A percentile compares a stretch with the other conserved stretches of the same genome.
phyloP scores from a whole-genome alignment of 2,113 vertebrate species.

The Toxotes chatareus region DNA sequence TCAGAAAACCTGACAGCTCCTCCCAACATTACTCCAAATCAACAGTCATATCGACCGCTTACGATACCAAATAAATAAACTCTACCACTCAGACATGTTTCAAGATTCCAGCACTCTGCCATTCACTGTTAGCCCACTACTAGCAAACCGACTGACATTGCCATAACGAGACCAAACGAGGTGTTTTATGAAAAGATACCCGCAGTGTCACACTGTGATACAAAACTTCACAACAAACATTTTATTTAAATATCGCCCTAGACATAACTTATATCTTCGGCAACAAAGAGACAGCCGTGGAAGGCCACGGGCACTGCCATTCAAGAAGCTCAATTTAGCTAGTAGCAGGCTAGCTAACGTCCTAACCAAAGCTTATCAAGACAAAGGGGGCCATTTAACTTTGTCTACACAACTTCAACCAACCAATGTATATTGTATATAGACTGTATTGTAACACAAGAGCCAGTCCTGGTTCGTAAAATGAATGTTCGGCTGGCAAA shows the following conservation, averaged over 20 bases:
- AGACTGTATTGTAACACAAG: fast-evolving
- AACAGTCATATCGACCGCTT: neutral
- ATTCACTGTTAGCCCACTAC: slow-evolving; percentile 26
- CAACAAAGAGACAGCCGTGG: slow-evolving; percentile 63
- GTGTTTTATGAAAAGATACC: neutral
- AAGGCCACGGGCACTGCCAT: slow-evolving; percentile 58
- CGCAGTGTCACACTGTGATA: fast-evolving
- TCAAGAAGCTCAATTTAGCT: slow-evolving; percentile 16
- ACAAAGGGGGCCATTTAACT: neutral
- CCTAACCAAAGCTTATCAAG: neutral
- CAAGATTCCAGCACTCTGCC: neutral
- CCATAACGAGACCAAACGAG: neutral
- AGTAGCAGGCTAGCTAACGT: slow-evolving; percentile 49
- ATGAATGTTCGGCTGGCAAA: neutral
- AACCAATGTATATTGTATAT: fast-evolving
- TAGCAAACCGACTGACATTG: neutral
- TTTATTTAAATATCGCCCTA: neutral
- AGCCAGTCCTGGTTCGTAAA: neutral
- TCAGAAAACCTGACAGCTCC: neutral
- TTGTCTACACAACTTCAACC: neutral
- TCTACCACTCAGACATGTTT: neutral
- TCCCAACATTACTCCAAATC: neutral
- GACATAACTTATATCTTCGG: neutral
- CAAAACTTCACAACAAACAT: neutral
- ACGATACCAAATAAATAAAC: neutral